A percentile compares a stretch with the other conserved stretches of the same genome.
Evolutionary conservation across 2,888 invertebrate genomes (phyloP).

Genomic region (Hydropsyche betteni): DNA sequence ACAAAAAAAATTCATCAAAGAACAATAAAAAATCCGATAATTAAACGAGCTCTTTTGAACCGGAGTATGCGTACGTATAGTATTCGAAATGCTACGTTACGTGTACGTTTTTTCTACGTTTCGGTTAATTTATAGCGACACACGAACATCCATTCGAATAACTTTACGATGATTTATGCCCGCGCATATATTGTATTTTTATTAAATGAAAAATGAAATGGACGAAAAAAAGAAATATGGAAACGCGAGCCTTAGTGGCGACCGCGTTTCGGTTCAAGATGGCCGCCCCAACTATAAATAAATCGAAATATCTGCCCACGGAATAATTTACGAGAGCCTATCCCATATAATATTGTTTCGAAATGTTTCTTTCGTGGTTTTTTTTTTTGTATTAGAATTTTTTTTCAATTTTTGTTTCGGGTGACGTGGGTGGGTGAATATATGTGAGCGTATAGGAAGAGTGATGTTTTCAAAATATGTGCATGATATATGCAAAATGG

Average conservation of each 20-base stretch:
- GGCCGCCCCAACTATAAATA: constrained; percentile 30
- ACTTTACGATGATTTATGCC: constrained; percentile 16
- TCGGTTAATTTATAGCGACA: constrained; percentile 26
- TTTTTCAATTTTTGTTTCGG: constrained; percentile 10
- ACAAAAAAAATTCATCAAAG: too few relatives aligned
- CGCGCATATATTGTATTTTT: neutral
- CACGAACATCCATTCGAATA: constrained; percentile 12
- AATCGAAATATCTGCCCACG: constrained; percentile 32
- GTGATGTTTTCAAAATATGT: constrained; percentile 5
- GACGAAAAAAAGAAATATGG: constrained; percentile 7
- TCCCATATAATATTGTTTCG: constrained; percentile 27
- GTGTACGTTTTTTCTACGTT: neutral
- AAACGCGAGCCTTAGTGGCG: neutral
- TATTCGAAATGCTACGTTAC: neutral
- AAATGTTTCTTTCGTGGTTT: constrained; percentile 10
- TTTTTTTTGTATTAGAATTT: neutral
- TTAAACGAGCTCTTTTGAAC: too few relatives aligned
- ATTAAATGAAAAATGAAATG: constrained; percentile 7
- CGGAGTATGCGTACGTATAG: too few relatives aligned
- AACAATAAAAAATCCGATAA: too few relatives aligned
- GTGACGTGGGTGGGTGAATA: neutral
- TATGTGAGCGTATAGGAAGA: too few relatives aligned
- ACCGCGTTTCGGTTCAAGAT: constrained; percentile 25
- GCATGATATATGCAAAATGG: neutral
- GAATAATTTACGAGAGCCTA: constrained; percentile 35